These are phyloP conservation scores for Felis catus DNA, from an alignment of 2,113 vertebrate genomes.

Conservation along the genomic window F.catus_Fca126_mat1.0 CM031415.1:130784001-130784500, in stretches of 20 bases:
- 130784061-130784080: not conserved
- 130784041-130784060: not conserved
- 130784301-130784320: not conserved
- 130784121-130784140: no score
- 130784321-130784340: not conserved
- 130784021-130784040: not conserved
- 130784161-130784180: not conserved
- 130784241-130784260: not conserved
- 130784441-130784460: not conserved
- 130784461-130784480: not conserved
- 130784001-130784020: not conserved
- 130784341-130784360: not conserved
- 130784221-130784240: not conserved
- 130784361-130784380: not conserved
- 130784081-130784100: not conserved
- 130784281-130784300: not conserved
- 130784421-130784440: not conserved
- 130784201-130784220: slow-evolving; percentile 7
- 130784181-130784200: not conserved
- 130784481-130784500: not conserved
- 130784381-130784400: not conserved
- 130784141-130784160: not conserved
- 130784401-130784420: not conserved
- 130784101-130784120: not conserved
- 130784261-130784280: not conserved